Conservation (phyloP, 2,888 invertebrate species). For the Malacosoma neustria region DNA sequence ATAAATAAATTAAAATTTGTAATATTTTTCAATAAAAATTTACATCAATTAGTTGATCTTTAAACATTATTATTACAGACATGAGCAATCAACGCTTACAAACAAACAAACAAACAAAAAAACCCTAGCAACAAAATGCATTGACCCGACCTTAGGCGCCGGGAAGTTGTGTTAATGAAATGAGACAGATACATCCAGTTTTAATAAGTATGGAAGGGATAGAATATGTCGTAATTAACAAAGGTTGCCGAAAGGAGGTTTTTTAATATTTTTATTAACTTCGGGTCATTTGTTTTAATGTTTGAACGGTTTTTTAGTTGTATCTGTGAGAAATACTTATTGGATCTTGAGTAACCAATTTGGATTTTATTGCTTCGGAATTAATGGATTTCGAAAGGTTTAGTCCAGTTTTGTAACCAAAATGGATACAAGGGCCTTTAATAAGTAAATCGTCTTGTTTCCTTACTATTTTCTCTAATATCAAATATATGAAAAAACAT, state of each 20-base stretch:
- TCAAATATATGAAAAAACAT: too few species aligned
- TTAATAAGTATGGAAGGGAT: conserved; percentile 18
- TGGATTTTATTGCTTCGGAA: conserved; percentile 11
- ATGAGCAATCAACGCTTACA: conserved; percentile 52
- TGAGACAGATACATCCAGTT: conserved; percentile 17
- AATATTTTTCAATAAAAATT: conserved; percentile 65
- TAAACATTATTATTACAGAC: conserved; percentile 67
- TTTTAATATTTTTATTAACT: conserved; percentile 39
- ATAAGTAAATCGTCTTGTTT: too few species aligned
- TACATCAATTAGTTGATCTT: conserved; percentile 62
- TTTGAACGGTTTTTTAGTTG: conserved; percentile 29
- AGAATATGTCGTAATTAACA: conserved; percentile 48
- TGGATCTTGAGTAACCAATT: conserved; percentile 19
- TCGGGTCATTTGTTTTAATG: conserved; percentile 52
- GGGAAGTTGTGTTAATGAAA: conserved; percentile 26
- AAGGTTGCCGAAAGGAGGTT: conserved; percentile 62
- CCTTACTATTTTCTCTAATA: too few species aligned
- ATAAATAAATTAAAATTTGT: conserved; percentile 14
- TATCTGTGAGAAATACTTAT: conserved; percentile 44
- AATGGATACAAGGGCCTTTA: too few species aligned
- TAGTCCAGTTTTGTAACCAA: too few species aligned
- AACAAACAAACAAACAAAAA: conserved; percentile 48
- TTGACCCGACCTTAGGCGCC: conserved; percentile 68
- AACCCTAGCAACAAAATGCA: conserved; percentile 46
- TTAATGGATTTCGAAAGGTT: too few species aligned